phyloP scores from a whole-genome alignment of 2,113 vertebrate species.

The Cyprinodon variegatus region DNA sequence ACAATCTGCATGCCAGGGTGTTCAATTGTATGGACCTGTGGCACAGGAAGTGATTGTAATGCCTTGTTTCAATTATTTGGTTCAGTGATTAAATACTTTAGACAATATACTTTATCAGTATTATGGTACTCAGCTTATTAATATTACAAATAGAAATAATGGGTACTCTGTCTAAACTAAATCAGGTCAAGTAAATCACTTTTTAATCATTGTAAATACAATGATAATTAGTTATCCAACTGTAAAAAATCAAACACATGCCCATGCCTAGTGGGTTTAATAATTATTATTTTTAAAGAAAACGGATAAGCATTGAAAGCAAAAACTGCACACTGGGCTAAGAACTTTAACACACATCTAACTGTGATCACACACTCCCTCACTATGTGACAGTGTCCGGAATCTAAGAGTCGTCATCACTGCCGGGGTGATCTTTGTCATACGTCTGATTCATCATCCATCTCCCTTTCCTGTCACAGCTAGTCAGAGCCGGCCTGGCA shows the following conservation, averaged over 20 bases:
- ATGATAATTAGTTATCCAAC: background rate
- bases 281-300: background rate
- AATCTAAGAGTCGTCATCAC: constrained; percentile 41
- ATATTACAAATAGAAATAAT: background rate
- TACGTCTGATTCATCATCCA: constrained; percentile 67
- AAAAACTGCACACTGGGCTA: constrained; percentile 22
- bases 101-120: too few relatives aligned
- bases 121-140: too few relatives aligned
- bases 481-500: constrained; percentile 40
- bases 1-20: too few relatives aligned
- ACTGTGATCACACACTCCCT: constrained; percentile 43
- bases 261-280: background rate
- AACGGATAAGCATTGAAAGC: background rate
- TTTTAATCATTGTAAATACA: background rate
- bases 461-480: constrained; percentile 49
- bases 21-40: too few relatives aligned
- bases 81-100: too few relatives aligned
- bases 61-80: too few relatives aligned
- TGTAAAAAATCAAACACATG: background rate
- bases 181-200: too few relatives aligned
- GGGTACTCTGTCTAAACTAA: background rate
- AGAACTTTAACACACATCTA: constrained; percentile 41
- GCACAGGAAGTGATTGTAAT: too few relatives aligned
- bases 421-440: constrained; percentile 57
- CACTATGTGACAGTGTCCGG: constrained; percentile 35